Evolutionary conservation across 2,797 vertebrate species (phyloP).

Genomic region (Sebastes umbrosus): DNA sequence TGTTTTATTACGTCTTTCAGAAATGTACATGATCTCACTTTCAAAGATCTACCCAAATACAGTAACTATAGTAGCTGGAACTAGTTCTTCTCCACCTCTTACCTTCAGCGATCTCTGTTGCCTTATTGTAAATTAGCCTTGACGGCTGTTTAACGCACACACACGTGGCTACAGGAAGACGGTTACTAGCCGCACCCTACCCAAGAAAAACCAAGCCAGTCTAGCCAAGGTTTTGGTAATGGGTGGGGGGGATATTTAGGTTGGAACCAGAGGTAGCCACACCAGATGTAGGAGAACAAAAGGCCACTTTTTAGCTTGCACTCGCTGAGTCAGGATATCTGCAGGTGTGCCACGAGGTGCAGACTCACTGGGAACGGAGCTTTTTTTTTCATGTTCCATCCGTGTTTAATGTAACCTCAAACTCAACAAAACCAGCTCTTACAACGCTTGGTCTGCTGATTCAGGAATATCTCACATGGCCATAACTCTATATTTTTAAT

Average conservation of each 20-base stretch:
- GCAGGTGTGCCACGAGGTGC: slow-evolving; percentile 34
- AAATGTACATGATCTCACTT: neutral
- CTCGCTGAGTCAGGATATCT: slow-evolving; percentile 37
- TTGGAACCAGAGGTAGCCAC: slow-evolving; percentile 52
- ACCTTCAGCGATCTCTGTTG: neutral
- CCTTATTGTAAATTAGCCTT: slow-evolving; percentile 47
- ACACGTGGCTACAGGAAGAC: neutral
- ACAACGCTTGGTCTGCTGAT: slow-evolving; percentile 36
- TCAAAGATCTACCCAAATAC: neutral
- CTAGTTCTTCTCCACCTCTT: neutral
- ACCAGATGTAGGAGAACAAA: slow-evolving; percentile 59
- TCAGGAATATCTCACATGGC: slow-evolving; percentile 65
- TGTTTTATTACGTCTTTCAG: neutral
- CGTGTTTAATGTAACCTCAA: slow-evolving; percentile 8
- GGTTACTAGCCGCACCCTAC: neutral
- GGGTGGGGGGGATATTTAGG: slow-evolving; percentile 36
- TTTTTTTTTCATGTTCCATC: slow-evolving; percentile 20
- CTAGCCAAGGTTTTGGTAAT: neutral
- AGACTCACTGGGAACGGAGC: slow-evolving; percentile 22
- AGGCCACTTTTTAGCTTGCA: slow-evolving; percentile 31
- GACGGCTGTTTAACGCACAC: slow-evolving; percentile 49
- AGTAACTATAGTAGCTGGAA: neutral
- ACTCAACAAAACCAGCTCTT: slow-evolving; percentile 39
- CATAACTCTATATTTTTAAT: slow-evolving; percentile 47
- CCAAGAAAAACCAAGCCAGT: slow-evolving; percentile 9